Conservation (phyloP, 2,888 invertebrate species). For the Vannuccia rotundouncinata region DNA sequence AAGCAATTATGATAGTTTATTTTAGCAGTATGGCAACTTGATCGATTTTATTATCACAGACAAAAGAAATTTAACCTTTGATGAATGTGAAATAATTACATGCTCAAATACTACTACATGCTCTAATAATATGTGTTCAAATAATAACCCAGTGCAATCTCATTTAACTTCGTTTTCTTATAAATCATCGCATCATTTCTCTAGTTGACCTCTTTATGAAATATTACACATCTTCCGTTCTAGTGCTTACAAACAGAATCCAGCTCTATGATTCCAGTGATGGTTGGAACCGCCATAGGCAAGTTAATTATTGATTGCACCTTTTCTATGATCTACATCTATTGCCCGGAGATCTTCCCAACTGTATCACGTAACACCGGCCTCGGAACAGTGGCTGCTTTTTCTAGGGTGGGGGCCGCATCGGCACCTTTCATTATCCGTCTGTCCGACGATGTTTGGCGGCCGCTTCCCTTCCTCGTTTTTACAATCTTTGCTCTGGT, state of each 20-base stretch:
- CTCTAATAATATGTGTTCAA: too few species aligned
- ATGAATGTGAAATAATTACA: too few species aligned
- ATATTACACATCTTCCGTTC: too few species aligned
- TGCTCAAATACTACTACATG: too few species aligned
- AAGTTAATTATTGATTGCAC: neutral
- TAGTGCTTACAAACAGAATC: neutral
- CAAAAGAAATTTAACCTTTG: too few species aligned
- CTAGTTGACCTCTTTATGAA: too few species aligned
- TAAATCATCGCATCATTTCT: too few species aligned
- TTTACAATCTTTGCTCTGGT: neutral
- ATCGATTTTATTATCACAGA: too few species aligned
- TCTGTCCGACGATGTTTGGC: neutral
- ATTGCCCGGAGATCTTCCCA: constrained; percentile 3
- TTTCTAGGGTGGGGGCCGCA: neutral
- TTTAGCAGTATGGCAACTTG: too few species aligned
- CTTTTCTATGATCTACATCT: neutral
- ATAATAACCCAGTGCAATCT: too few species aligned
- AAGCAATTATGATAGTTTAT: too few species aligned
- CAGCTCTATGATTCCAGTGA: neutral
- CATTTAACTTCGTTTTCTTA: too few species aligned
- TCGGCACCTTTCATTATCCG: neutral
- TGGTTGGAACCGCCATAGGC: neutral
- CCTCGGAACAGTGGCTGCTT: neutral
- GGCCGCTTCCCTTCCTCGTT: constrained; percentile 1
- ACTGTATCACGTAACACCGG: neutral